phyloP scores from a whole-genome alignment of 1,140 invertebrate genomes.

The Cyclargus thomasi region DNA sequence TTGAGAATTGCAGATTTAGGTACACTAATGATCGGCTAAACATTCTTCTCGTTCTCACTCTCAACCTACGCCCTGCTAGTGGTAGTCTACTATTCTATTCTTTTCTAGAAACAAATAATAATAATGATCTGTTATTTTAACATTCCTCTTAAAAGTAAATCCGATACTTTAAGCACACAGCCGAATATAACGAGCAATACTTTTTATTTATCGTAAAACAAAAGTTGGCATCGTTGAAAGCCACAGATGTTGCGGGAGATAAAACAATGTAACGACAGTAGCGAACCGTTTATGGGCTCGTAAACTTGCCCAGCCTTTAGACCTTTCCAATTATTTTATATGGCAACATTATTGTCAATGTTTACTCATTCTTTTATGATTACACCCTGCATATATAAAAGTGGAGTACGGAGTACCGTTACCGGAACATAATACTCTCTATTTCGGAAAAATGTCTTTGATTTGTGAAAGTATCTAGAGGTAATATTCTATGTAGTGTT shows the following conservation, averaged over 20 bases:
- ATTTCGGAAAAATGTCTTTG: no score
- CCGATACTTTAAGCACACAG: not conserved
- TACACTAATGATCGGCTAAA: no score
- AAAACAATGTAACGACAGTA: constrained; percentile 33
- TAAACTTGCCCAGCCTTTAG: constrained; percentile 32
- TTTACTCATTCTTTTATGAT: constrained; percentile 13
- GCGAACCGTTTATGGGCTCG: constrained; percentile 34
- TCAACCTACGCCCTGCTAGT: not conserved
- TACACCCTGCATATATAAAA: not conserved
- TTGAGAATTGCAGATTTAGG: no score
- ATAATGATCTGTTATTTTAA: no score
- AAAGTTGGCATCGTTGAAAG: not conserved
- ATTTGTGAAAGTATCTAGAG: no score
- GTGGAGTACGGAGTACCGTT: not conserved
- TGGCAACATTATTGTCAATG: constrained; percentile 22
- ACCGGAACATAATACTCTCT: no score
- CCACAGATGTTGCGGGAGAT: constrained; percentile 7
- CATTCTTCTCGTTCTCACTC: no score
- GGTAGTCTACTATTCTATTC: not conserved
- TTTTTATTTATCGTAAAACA: constrained; percentile 17
- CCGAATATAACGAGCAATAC: not conserved
- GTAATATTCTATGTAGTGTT: no score
- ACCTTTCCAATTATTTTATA: constrained; percentile 28
- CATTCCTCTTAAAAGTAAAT: not conserved
- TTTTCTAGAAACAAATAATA: no score